A percentile compares a stretch with the other conserved stretches of the same genome.
phyloP scores from a whole-genome alignment of 2,797 vertebrate genomes.

The Helicolenus hilgendorfi region DNA sequence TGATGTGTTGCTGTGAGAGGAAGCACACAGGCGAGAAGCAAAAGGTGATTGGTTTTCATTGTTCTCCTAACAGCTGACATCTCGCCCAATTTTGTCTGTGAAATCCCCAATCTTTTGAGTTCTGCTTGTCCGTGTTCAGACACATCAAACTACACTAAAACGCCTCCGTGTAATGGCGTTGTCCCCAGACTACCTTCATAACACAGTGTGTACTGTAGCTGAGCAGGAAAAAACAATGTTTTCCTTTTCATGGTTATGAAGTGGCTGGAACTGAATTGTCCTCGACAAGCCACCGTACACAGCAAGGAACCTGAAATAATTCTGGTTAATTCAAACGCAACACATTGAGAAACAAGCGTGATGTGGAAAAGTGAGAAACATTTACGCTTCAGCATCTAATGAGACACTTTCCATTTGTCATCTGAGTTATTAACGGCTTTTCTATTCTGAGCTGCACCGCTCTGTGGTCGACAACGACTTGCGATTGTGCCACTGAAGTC shows the following conservation, averaged over 20 bases:
- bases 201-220: background rate
- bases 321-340: conserved; percentile 1
- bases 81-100: conserved; percentile 48
- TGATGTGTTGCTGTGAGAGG: conserved; percentile 43
- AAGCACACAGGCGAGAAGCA: conserved; percentile 34
- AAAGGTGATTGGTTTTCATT: conserved; percentile 69
- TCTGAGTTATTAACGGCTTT: conserved; percentile 40
- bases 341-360: background rate
- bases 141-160: conserved; percentile 21
- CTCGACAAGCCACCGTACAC: background rate
- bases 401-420: conserved; percentile 26
- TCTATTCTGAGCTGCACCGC: background rate
- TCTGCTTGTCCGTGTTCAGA: conserved; percentile 37
- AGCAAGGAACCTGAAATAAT: conserved; percentile 3
- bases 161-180: background rate
- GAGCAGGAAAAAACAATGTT: background rate
- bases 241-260: background rate
- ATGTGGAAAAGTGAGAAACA: background rate
- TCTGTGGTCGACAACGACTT: conserved; percentile 2
- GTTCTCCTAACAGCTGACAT: conserved; percentile 53
- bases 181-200: background rate
- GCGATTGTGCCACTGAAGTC: conserved; percentile 50
- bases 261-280: background rate
- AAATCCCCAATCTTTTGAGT: conserved; percentile 57
- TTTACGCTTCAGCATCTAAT: background rate